A percentile compares a stretch with the other conserved stretches of the same genome.
Evolutionary conservation across 2,888 invertebrate species (phyloP).

Genomic region (Bedellia somnulentella): DNA sequence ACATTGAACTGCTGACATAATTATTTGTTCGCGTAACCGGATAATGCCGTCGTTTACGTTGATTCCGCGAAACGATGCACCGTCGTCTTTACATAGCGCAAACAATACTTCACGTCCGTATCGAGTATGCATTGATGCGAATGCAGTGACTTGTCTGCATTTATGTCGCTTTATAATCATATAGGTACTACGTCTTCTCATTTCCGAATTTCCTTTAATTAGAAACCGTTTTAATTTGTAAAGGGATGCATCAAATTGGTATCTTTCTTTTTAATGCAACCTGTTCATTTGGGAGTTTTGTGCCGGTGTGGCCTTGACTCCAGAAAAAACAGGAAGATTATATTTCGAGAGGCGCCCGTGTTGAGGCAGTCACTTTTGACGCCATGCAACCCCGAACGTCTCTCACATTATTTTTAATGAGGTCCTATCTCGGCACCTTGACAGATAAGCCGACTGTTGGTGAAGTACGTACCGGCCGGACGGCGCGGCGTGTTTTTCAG

Average conservation of each 20-base stretch:
- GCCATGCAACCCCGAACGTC: conserved; percentile 58
- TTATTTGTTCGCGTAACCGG: conserved; percentile 44
- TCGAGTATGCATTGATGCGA: too few relatives aligned
- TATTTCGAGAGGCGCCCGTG: conserved; percentile 51
- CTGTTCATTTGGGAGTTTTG: conserved; percentile 57
- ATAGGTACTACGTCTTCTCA: too few relatives aligned
- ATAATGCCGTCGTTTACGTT: conserved; percentile 24
- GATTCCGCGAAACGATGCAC: conserved; percentile 35
- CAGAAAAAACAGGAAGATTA: conserved; percentile 56
- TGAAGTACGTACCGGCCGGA: neutral
- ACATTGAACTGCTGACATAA: conserved; percentile 45
- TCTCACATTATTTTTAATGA: conserved; percentile 27
- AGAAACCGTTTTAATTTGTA: too few relatives aligned
- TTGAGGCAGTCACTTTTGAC: conserved; percentile 52
- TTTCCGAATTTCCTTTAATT: too few relatives aligned
- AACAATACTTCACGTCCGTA: too few relatives aligned
- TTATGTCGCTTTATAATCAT: too few relatives aligned
- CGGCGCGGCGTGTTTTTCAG: too few relatives aligned
- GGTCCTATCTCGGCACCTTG: conserved; percentile 1
- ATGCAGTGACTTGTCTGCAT: too few relatives aligned
- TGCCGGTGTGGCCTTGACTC: conserved; percentile 43
- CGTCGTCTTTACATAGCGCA: conserved; percentile 15
- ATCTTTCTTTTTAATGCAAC: too few relatives aligned
- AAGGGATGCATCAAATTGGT: too few relatives aligned
- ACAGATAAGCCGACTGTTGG: neutral